Base-by-base conservation (phyloP, 1,140 invertebrate species). In the Dysdera silvatica region DNA sequence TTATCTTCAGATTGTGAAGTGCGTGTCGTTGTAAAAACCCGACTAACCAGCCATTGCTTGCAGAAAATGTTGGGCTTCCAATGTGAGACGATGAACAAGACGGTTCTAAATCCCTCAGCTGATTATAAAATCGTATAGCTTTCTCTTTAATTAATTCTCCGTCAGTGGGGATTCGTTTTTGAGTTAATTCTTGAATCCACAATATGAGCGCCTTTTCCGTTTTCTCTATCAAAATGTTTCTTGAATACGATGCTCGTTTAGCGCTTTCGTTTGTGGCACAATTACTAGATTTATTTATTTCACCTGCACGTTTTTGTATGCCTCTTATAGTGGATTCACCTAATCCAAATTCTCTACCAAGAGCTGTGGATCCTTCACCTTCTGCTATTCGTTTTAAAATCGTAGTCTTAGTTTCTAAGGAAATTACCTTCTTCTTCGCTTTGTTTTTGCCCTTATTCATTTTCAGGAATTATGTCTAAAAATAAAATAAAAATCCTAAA, bases 171-270 rank as follows among this genome's bases (percentile, higher is more conserved):
- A 57, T 47, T 57, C 26, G 7, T 47, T 47, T 57, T 57, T 57
- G 55, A 57, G 55, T 57, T 47, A 57, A 47, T 57, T 57, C 55
- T 57, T 57, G 40, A 57, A 57, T 57, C 55, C 55, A 57, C 14
- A 45, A 28, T 57, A 31, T 18, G 28, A 54, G 51, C 3, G 31
- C 51, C 16, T 37, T 54, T 54, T 57, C 41, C 41, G 28, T 57
- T 57, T 47, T 57, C 41, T 57, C 41, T 57, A 57, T 32, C 28
- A 57, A 57, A 57, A 47, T 47, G 20, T 47, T 47, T 57, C 55
- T 54, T 35, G 52, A 56, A 56, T 28, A 48, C 16, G 2, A 57
- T 58, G 32, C 29, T 41, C 23, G 6, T 59, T 59, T 35, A 37
- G 26, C 14, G 31, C 58, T 61, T 49, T 43, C 26, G 33, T 52